Evolutionary conservation across 2,888 invertebrate genomes (phyloP).

Genomic region (Dicyrtomina minuta): DNA sequence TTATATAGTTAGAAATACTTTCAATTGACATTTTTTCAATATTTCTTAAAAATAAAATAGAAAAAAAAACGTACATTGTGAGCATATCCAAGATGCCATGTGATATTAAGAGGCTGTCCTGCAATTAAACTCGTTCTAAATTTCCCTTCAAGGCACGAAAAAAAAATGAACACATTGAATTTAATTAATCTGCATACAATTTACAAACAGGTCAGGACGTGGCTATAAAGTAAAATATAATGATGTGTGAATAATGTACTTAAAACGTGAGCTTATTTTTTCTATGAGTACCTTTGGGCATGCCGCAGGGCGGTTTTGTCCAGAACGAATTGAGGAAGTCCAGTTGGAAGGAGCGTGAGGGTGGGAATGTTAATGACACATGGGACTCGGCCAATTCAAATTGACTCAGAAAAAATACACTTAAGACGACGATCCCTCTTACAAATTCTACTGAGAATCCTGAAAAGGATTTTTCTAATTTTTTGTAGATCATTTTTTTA

Average conservation of each 20-base stretch:
- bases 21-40: conserved; percentile 1
- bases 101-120: conserved; percentile 48
- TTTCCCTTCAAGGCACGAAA: conserved; percentile 31
- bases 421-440: background rate
- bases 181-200: background rate
- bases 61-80: conserved; percentile 48
- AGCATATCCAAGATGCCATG: conserved; percentile 52
- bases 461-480: background rate
- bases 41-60: background rate
- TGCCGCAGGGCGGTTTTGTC: conserved; percentile 89
- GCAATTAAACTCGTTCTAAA: conserved; percentile 48
- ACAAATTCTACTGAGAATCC: too few species aligned
- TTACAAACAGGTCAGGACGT: background rate
- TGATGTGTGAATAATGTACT: too few species aligned
- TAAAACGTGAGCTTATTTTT: too few species aligned
- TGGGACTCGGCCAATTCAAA: conserved; percentile 60
- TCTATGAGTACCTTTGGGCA: conserved; percentile 94
- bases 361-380: conserved; percentile 85
- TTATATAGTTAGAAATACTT: background rate
- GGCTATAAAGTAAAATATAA: too few species aligned
- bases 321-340: conserved; percentile 90
- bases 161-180: too few species aligned
- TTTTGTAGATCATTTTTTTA: background rate
- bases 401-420: too few species aligned
- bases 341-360: conserved; percentile 81